Base-by-base conservation (phyloP, 2,888 invertebrate species). In the Corbicula japonica region DNA sequence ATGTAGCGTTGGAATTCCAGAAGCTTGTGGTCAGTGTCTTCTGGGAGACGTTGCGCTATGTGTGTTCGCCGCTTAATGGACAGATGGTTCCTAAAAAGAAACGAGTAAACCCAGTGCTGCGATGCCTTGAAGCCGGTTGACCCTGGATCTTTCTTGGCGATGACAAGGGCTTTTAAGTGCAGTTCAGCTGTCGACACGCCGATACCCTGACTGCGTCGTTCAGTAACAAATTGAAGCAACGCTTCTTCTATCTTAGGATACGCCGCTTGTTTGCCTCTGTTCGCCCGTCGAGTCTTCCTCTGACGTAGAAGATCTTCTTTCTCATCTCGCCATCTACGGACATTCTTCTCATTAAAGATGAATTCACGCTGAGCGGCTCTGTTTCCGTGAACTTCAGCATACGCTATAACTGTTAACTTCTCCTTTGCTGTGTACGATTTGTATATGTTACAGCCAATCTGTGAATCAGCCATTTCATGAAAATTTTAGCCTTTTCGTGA, bases 41-140 rank as follows among this genome's bases (percentile, higher is more conserved):
- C 50, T 30, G 75, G 75, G 1, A 75, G 68, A 0, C 30, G 35
- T 38, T 75, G 75, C 8, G 60, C 21, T 23, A 62, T 73, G 56
- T 48, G 66, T 8, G 74, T 73, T 52, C 71, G 28, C 8, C 46
- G 70, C 8, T 72, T 21, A 12, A 73, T 35, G 21, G 75, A 75
- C 28, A 75, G 30, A 10, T 76, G 26, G 23, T 75, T 30, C 1
- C 30, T 15, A 2, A n/a, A 1, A 18, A 70, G 12, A 46, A 70
- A 34, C 10, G 28, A 38, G 34, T 60, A 35, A 10, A 50, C 26
- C 66, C 68, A 62, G 18, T 12, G 32, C 26, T 46, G 66, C 4
- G 68, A 75, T 26, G 44, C 61, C 8, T 32, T 61, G 35, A 68
- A 73, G 23, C 2, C 18, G 4, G 12, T 15, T 30, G 12, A 6